Base-by-base conservation (phyloP, 2,888 invertebrate species). In the Scaptomyza parva region DNA sequence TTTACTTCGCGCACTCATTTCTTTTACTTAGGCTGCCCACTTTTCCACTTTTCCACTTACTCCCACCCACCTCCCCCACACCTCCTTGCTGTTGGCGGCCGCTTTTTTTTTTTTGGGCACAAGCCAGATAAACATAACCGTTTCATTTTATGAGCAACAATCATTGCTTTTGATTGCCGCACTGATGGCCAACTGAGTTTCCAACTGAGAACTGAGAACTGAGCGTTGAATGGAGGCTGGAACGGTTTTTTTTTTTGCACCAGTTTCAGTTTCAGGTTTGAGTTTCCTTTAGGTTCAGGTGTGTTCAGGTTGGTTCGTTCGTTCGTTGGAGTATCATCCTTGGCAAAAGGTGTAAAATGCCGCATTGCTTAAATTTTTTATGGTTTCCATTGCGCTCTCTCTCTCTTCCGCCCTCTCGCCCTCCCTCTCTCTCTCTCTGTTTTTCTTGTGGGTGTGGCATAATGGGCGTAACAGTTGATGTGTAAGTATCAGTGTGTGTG, bases 81-180 rank as follows among this genome's bases (percentile, higher is more conserved):
- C n/a, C n/a, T n/a, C 5, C 9, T 37, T 30, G 3, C 12, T 30
- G 30, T 12, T 33, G 9, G n/a, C 8, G 11, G 47, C 57, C 61
- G 69, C 78, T n/a, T n/a, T n/a, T n/a, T n/a, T n/a, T n/a, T 24
- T 67, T 70, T 75, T 82, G 82, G 82, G 70, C 78, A 64, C 76
- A 70, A 72, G 86, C 78, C 86, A 89, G 85, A 89, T 90, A 89
- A 90, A 88, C 88, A 90, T 90, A 89, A 89, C 79, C 90, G 89
- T 89, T 89, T 87, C 79, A 70, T 89, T 90, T 90, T 89, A 89
- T 88, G 89, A 76, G 77, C 88, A 83, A 80, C 89, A 89, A 89
- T 89, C 89, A 89, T 89, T 89, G 89, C 88, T 89, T 90, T 88
- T 89, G 89, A 89, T 89, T 89, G 89, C 89, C 81, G 37, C 70